Evolutionary conservation across 1,140 invertebrate genomes (phyloP).

Genomic region (Myzus persicae): DNA sequence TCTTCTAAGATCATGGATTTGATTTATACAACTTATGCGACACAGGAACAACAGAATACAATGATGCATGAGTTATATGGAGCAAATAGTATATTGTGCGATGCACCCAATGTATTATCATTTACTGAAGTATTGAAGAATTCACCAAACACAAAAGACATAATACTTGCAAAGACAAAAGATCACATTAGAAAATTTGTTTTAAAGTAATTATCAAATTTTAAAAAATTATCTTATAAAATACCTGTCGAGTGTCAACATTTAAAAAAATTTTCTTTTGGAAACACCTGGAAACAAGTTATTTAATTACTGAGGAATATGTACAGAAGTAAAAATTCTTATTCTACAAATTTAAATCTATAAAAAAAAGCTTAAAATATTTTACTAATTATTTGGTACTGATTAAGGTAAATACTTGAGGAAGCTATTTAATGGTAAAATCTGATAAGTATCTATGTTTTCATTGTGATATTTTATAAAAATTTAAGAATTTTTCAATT

Average conservation of each 20-base stretch:
- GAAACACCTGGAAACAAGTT: no score
- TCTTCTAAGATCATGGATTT: constrained; percentile 69
- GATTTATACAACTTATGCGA: constrained; percentile 72
- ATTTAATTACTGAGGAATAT: no score
- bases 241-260: background rate
- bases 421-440: no score
- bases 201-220: constrained; percentile 68
- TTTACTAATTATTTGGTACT: no score
- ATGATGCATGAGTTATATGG: constrained; percentile 83
- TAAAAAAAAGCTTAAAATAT: no score
- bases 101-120: constrained; percentile 67
- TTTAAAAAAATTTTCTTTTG: no score
- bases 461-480: no score
- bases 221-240: background rate
- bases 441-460: no score
- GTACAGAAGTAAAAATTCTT: no score
- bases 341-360: no score
- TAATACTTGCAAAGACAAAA: constrained; percentile 75
- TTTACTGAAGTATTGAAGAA: constrained; percentile 73
- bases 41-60: constrained; percentile 69
- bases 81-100: constrained; percentile 71
- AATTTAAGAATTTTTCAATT: no score
- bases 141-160: constrained; percentile 73
- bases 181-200: constrained; percentile 74
- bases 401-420: no score